Evolutionary conservation across 2,797 vertebrate genomes (phyloP).

Genomic region (Lithobates sylvaticus): DNA sequence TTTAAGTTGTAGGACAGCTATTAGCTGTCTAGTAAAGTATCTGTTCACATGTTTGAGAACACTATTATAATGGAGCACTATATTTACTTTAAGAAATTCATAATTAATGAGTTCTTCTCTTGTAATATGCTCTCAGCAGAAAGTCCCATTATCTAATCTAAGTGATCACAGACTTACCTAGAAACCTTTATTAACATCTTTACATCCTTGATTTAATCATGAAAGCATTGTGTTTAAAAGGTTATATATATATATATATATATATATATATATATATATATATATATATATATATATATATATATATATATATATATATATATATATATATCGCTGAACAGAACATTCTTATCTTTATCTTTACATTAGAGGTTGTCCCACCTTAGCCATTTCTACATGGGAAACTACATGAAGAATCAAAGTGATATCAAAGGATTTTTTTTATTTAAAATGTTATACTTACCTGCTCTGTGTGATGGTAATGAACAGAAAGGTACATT

Average conservation of each 20-base stretch:
- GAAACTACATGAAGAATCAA: no score
- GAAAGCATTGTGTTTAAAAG: constrained; percentile 32
- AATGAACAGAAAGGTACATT: no score
- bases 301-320: no score
- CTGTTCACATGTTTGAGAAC: constrained; percentile 57
- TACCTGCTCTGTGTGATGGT: no score
- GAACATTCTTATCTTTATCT: no score
- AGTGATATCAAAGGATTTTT: no score
- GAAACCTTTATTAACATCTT: constrained; percentile 64
- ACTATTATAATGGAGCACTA: constrained; percentile 61
- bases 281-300: background rate
- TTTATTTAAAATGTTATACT: no score
- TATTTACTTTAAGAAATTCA: constrained; percentile 66
- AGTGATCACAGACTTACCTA: constrained; percentile 63
- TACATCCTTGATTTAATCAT: constrained; percentile 64
- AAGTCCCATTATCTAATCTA: constrained; percentile 61
- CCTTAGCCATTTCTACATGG: no score
- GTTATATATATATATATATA: background rate
- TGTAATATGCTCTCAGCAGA: constrained; percentile 54
- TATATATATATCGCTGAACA: no score
- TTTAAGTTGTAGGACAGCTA: constrained; percentile 46
- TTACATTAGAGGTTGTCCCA: no score
- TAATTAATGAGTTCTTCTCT: constrained; percentile 59
- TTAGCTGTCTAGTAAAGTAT: constrained; percentile 55
- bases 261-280: no score